Percentiles rank a stretch among this genome's conserved stretches.
Evolutionary conservation across 2,888 invertebrate species (phyloP).

Genomic region (Girardia tigrina): DNA sequence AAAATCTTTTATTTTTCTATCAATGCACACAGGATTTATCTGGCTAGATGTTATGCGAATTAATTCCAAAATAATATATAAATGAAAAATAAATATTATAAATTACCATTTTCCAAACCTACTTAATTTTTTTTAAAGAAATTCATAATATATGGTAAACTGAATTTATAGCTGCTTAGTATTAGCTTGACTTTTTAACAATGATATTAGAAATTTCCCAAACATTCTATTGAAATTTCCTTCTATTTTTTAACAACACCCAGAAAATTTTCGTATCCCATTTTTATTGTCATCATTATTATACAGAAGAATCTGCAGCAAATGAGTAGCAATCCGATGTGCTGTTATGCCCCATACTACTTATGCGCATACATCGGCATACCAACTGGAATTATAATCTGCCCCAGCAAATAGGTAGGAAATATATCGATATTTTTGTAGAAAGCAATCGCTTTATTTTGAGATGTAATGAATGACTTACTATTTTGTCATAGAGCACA

Average conservation of each 20-base stretch:
- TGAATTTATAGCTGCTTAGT: constrained; percentile 13
- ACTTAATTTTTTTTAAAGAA: neutral
- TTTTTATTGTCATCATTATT: neutral
- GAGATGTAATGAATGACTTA: constrained; percentile 23
- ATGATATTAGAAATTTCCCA: constrained; percentile 23
- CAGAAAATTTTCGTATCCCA: neutral
- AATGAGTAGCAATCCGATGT: constrained; percentile 21
- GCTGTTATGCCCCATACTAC: neutral
- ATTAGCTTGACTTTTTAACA: constrained; percentile 20
- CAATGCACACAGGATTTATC: constrained; percentile 23
- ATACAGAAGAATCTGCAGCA: constrained; percentile 14
- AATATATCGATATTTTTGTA: constrained; percentile 23
- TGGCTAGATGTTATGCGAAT: constrained; percentile 17
- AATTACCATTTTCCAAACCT: constrained; percentile 23
- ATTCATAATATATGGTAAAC: constrained; percentile 11
- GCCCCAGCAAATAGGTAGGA: constrained; percentile 9
- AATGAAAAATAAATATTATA: neutral
- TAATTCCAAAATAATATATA: neutral
- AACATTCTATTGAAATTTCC: neutral
- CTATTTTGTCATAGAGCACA: constrained; percentile 11
- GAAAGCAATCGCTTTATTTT: constrained; percentile 6
- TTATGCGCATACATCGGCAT: neutral
- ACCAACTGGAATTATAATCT: neutral
- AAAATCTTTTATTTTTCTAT: constrained; percentile 3
- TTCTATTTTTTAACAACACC: neutral